phyloP scores from a whole-genome alignment of 2,797 vertebrate species.

The Phalloptychus januarius region DNA sequence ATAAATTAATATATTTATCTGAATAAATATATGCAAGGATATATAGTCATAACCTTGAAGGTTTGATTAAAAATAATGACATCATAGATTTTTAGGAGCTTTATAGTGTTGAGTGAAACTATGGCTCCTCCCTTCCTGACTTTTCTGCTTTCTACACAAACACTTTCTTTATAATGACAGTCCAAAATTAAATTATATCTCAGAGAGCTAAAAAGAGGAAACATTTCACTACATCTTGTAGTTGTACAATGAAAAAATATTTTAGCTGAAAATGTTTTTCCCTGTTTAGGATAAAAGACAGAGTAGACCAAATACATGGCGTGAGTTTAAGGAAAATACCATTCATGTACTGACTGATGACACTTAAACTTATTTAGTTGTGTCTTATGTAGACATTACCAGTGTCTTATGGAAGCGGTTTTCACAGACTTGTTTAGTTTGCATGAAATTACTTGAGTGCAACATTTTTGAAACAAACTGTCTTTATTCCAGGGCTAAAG shows the following conservation, averaged over 20 bases:
- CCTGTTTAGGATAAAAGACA: not conserved
- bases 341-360: not conserved
- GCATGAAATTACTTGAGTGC: not conserved
- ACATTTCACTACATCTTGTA: not conserved
- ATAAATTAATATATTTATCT: no score
- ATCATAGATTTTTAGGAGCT: not conserved
- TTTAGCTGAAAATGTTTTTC: not conserved
- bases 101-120: not conserved
- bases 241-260: not conserved
- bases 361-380: not conserved
- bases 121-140: not conserved
- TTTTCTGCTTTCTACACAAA: not conserved
- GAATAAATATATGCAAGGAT: not conserved
- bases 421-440: not conserved
- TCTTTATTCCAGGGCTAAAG: constrained; percentile 81
- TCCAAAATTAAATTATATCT: not conserved
- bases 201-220: not conserved
- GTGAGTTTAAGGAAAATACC: not conserved
- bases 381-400: not conserved
- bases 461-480: not conserved
- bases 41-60: not conserved
- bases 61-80: not conserved
- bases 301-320: not conserved
- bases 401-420: not conserved
- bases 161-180: not conserved